Evolutionary conservation across 2,113 vertebrate genomes (phyloP).

Genomic region (Terrapene triunguis): DNA sequence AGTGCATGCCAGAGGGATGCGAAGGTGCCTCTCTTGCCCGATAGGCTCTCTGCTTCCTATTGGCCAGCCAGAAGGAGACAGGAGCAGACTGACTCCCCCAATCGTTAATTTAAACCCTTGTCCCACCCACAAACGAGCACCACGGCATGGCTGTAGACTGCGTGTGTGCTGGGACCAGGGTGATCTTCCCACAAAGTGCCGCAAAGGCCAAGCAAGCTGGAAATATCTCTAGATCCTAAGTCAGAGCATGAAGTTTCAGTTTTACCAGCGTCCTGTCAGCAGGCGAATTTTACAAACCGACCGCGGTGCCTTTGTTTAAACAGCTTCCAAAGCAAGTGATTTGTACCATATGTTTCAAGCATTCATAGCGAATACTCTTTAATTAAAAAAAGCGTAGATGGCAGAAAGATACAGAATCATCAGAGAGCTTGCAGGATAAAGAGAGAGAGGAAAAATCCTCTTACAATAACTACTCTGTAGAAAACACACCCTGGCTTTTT

Average conservation of each 20-base stretch:
- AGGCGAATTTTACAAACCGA: not conserved
- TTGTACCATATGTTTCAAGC: not conserved
- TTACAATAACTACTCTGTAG: fast-evolving
- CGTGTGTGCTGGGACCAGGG: fast-evolving
- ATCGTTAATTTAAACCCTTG: not conserved
- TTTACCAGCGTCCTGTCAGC: not conserved
- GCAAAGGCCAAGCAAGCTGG: fast-evolving
- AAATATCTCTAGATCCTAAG: not conserved
- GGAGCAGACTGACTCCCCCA: not conserved
- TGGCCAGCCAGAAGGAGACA: not conserved
- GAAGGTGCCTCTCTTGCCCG: not conserved
- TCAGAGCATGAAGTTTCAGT: fast-evolving
- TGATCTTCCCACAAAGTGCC: fast-evolving
- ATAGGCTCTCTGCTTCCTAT: not conserved
- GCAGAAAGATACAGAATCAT: not conserved
- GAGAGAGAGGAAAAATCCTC: not conserved
- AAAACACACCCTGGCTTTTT: fast-evolving
- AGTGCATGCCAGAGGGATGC: not conserved
- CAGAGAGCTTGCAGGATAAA: not conserved
- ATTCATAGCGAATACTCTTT: fast-evolving
- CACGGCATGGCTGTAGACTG: not conserved
- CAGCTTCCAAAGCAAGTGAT: not conserved
- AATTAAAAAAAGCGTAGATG: not conserved
- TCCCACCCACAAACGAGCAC: not conserved
- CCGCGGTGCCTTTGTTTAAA: fast-evolving